Evolutionary conservation across 1,140 invertebrate species (phyloP), one percentile per base, ranked within the genome.

Genomic region (Camponotus vicinus): DNA sequence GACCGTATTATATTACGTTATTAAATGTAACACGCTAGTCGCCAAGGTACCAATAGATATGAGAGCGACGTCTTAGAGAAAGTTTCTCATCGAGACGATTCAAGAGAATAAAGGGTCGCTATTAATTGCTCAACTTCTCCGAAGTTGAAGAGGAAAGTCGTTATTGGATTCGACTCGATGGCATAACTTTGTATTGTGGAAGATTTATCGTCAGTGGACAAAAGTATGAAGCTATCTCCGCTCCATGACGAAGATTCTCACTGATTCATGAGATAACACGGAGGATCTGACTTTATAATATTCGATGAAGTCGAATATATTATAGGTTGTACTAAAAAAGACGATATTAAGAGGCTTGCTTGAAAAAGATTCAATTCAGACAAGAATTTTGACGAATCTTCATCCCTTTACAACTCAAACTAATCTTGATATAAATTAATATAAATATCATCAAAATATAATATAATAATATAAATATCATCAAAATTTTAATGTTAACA

Each of bases 51-150:
- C 88, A 87, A 90, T 90, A 77, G 61, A 86, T 83, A 70, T 67
- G 75, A 73, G 45, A 87, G 85, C 73, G 77, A 73, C 71, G 49
- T 82, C 73, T 75, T 70, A 18, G 59, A 87, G 89, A 77, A 87
- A 90, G 88, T 90, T 90, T 90, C 78, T 70, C 78, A 86, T 80
- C 85, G 73, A 73, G 79, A 86, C 82, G 83, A 90, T 73, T 89
- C 78, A 21, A 87, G 77, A 27, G 79, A 87, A 90, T 88, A 90
- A 90, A 90, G 85, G 79, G 84, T 85, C 70, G 71, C 85, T 89
- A 90, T 89, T 90, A 90, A 90, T 90, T 90, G 88, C 89, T 90
- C 85, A 85, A 89, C 88, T 89, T 89, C 88, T 90, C 73, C 63
- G 45, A 45, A 83, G 89, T 86, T 89, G 63, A 71, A 82, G 89